Evolutionary conservation across 1,140 invertebrate genomes (phyloP).

Genomic region (Pissodes strobi): DNA sequence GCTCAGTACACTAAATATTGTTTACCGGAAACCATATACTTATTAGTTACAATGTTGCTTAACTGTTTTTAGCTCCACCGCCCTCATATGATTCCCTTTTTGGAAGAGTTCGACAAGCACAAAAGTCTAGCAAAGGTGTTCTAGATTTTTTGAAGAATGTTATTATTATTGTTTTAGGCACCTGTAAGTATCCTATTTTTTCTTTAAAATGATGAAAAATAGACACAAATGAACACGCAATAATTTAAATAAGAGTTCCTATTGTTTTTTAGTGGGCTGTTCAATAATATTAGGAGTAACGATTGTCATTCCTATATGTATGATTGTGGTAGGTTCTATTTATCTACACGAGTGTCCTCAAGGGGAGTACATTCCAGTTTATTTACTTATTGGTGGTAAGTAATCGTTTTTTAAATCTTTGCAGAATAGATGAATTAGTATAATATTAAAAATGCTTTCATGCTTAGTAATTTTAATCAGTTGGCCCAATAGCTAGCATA

Average conservation of each 20-base stretch:
- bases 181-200: constrained; percentile 59
- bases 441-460: too few relatives aligned
- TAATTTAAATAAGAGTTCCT: not conserved
- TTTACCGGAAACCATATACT: too few relatives aligned
- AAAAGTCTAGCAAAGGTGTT: constrained; percentile 63
- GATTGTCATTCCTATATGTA: constrained; percentile 67
- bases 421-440: too few relatives aligned
- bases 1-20: too few relatives aligned
- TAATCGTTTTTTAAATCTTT: not conserved
- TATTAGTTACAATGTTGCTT: too few relatives aligned
- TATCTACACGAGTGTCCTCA: constrained; percentile 70
- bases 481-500: too few relatives aligned
- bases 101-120: constrained; percentile 66
- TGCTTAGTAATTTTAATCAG: too few relatives aligned
- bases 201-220: too few relatives aligned
- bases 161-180: constrained; percentile 65
- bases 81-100: constrained; percentile 72
- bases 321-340: constrained; percentile 68
- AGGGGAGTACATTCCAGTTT: constrained; percentile 71
- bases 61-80: constrained; percentile 60
- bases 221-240: too few relatives aligned
- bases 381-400: constrained; percentile 67
- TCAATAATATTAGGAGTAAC: constrained; percentile 66
- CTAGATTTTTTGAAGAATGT: constrained; percentile 68
- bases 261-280: constrained; percentile 65